A percentile compares a stretch with the other conserved stretches of the same genome.
Conservation (phyloP, 2,113 vertebrate genomes). For the Macquaria ambigua region DNA sequence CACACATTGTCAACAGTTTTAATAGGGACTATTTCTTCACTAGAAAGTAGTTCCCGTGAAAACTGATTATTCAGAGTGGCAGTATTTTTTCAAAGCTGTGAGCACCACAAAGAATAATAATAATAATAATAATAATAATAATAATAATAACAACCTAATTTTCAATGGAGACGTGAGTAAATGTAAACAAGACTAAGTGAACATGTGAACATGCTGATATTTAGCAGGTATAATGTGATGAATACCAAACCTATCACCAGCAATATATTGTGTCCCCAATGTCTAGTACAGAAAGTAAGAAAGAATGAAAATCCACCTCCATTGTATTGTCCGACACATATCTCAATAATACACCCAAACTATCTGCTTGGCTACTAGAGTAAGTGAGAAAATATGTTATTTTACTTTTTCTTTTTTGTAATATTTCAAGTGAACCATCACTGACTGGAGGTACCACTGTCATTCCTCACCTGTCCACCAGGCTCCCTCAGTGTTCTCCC, state of each 20-base stretch:
- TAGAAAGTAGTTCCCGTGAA: background rate
- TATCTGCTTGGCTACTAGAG: background rate
- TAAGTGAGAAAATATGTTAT: background rate
- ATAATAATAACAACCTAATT: background rate
- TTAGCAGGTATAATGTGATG: too few relatives aligned
- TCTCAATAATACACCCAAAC: background rate
- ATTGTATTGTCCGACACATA: background rate
- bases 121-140: background rate
- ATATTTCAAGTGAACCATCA: background rate
- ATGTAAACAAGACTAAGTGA: background rate
- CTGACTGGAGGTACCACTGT: background rate
- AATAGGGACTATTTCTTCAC: background rate
- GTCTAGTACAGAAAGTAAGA: background rate
- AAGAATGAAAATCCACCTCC: background rate
- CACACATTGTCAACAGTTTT: background rate
- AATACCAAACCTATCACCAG: too few relatives aligned
- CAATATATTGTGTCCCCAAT: background rate
- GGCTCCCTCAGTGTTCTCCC: background rate
- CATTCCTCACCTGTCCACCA: conserved; percentile 34
- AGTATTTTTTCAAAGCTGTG: conserved; percentile 10
- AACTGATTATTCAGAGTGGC: background rate
- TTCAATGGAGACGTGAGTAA: background rate
- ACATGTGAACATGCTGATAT: background rate
- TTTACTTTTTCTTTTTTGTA: background rate
- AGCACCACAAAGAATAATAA: too few relatives aligned